Conservation (phyloP, 2,797 vertebrate species). For the Anguilla obscura region DNA sequence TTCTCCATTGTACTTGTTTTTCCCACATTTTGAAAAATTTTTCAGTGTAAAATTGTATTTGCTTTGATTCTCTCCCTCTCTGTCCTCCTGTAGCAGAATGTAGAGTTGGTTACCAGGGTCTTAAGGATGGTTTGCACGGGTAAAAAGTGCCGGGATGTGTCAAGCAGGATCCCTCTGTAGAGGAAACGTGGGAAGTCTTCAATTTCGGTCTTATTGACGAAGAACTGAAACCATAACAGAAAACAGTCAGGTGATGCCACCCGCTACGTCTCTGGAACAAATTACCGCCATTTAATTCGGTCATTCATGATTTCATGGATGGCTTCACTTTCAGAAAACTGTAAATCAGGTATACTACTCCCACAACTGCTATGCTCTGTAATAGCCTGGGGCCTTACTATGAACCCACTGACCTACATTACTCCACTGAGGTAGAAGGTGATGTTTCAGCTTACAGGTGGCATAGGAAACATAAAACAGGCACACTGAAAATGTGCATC, state of each 20-base stretch:
- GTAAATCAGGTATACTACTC: background rate
- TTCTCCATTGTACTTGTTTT: background rate
- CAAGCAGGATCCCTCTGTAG: constrained; percentile 84
- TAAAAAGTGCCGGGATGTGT: constrained; percentile 88
- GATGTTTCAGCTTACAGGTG: background rate
- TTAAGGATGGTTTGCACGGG: constrained; percentile 78
- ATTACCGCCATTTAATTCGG: background rate
- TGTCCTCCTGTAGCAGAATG: background rate
- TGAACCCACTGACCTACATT: background rate
- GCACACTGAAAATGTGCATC: background rate
- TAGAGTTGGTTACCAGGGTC: constrained; percentile 76
- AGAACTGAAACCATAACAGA: constrained; percentile 68
- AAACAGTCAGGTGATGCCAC: background rate
- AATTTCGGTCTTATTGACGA: constrained; percentile 81
- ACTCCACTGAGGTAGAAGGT: background rate
- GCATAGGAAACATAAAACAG: background rate
- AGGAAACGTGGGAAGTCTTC: constrained; percentile 84
- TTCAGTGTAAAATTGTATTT: background rate
- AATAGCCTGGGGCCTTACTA: background rate
- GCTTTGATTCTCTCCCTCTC: background rate
- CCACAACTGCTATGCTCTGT: background rate
- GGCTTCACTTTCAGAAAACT: background rate
- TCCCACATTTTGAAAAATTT: no score
- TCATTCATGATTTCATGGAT: background rate
- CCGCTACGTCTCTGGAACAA: background rate